A percentile compares a stretch with the other conserved stretches of the same genome.
Conservation (phyloP, 1,140 invertebrate genomes). For the Episyrphus balteatus region DNA sequence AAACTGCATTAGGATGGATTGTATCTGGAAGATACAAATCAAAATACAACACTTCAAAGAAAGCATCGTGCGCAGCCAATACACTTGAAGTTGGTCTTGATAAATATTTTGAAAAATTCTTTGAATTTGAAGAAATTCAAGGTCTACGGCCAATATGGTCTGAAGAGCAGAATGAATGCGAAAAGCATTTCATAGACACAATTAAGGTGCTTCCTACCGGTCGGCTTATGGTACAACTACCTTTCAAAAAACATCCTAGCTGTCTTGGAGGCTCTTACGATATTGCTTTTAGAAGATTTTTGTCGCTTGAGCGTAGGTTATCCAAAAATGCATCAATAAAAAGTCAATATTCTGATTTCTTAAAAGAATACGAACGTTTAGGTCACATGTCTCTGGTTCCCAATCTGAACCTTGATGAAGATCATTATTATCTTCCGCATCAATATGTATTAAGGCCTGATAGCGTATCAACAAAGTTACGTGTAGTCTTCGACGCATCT, state of each 20-base stretch:
- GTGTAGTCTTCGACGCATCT: slow-evolving; percentile 23
- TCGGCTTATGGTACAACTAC: slow-evolving; percentile 13
- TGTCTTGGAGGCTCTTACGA: slow-evolving; percentile 3
- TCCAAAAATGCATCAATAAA: too few species aligned
- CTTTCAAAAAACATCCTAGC: slow-evolving; percentile 11
- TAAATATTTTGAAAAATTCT: slow-evolving; percentile 5
- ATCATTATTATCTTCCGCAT: slow-evolving; percentile 20
- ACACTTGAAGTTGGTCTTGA: neutral
- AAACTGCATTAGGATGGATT: slow-evolving; percentile 28
- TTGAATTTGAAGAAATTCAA: slow-evolving; percentile 20
- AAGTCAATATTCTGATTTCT: slow-evolving; percentile 20
- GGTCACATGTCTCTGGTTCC: slow-evolving; percentile 14
- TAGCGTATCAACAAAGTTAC: slow-evolving; percentile 16
- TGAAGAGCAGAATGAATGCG: slow-evolving; percentile 11
- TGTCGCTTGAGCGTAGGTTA: too few species aligned
- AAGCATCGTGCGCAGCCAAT: too few species aligned
- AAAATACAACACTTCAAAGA: too few species aligned
- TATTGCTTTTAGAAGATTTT: slow-evolving; percentile 12
- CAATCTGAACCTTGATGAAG: neutral
- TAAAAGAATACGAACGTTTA: slow-evolving; percentile 19
- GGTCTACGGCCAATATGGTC: neutral
- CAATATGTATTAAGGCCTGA: slow-evolving; percentile 16
- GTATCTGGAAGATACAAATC: slow-evolving; percentile 5
- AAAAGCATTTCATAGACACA: slow-evolving; percentile 14
- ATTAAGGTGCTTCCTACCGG: slow-evolving; percentile 9